A percentile compares a stretch with the other conserved stretches of the same genome.
Evolutionary conservation across 2,888 invertebrate genomes (phyloP).

Genomic region (Papilio protenor): DNA sequence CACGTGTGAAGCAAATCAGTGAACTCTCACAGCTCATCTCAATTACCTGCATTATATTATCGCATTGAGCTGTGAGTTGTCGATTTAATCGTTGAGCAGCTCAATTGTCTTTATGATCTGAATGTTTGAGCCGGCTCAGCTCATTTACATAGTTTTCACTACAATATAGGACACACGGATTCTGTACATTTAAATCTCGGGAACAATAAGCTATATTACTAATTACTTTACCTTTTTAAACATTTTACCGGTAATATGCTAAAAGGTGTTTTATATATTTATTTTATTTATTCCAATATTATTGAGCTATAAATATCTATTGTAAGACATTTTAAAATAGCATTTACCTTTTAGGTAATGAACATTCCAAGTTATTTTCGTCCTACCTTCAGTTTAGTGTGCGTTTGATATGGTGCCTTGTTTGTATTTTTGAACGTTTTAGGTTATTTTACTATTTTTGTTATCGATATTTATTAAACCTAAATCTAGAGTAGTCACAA

Average conservation of each 20-base stretch:
- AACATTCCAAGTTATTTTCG: conserved; percentile 72
- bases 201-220: neutral
- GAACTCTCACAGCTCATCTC: too few relatives aligned
- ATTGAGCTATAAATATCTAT: conserved; percentile 19
- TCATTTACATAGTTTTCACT: neutral
- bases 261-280: neutral
- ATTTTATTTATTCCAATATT: conserved; percentile 14
- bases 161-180: neutral
- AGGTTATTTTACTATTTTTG: neutral
- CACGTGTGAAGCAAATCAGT: too few relatives aligned
- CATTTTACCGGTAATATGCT: neutral
- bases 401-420: conserved; percentile 51
- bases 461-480: neutral
- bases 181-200: conserved; percentile 3
- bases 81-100: too few relatives aligned
- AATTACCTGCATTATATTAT: too few relatives aligned
- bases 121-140: too few relatives aligned
- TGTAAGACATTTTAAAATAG: conserved; percentile 51
- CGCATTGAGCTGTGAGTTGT: too few relatives aligned
- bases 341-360: conserved; percentile 67
- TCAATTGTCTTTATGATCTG: too few relatives aligned
- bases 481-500: neutral
- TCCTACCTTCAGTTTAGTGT: conserved; percentile 62
- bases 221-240: neutral
- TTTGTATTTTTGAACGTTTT: conserved; percentile 36